These are phyloP conservation scores for Ammodytes dubius DNA, from an alignment of 2,113 vertebrate species.

Conservation along the genomic window DNA sequence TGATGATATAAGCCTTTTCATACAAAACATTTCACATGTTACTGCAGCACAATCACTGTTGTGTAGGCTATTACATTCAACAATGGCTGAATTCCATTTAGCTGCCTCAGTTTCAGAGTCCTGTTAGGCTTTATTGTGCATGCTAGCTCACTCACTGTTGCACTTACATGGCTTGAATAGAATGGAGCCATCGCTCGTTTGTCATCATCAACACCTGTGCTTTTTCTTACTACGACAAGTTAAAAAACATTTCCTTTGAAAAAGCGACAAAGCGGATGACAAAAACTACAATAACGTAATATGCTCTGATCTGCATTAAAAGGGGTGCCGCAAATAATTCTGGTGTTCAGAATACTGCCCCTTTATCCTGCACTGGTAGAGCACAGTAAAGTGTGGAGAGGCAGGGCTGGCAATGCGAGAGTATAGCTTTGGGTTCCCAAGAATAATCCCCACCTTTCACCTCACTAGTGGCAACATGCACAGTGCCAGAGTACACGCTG, in stretches of 20 bases:
- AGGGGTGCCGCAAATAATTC: not conserved
- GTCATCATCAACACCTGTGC: not conserved
- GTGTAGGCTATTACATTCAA: not conserved
- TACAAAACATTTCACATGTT: not conserved
- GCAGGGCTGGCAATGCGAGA: constrained; percentile 6
- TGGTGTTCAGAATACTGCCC: not conserved
- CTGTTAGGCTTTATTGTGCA: not conserved
- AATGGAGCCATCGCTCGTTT: not conserved
- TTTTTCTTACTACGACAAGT: not conserved
- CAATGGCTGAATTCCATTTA: not conserved
- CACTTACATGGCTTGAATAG: not conserved
- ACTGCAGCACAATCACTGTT: not conserved
- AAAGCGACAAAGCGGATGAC: constrained; percentile 15
- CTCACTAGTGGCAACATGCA: constrained; percentile 15
- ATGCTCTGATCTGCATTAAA: not conserved
- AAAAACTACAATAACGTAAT: not conserved
- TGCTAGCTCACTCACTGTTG: not conserved
- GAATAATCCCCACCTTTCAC: constrained; percentile 60
- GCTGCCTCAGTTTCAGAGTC: too few species aligned
- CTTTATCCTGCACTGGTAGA: not conserved
- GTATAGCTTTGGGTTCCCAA: constrained; percentile 10
- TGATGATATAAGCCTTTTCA: not conserved
- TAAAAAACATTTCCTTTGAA: not conserved
- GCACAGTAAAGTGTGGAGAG: not conserved
- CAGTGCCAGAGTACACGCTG: constrained; percentile 12